Conservation (phyloP, 92 coral and sea anemone species). For the Epizoanthus scotinus region DNA sequence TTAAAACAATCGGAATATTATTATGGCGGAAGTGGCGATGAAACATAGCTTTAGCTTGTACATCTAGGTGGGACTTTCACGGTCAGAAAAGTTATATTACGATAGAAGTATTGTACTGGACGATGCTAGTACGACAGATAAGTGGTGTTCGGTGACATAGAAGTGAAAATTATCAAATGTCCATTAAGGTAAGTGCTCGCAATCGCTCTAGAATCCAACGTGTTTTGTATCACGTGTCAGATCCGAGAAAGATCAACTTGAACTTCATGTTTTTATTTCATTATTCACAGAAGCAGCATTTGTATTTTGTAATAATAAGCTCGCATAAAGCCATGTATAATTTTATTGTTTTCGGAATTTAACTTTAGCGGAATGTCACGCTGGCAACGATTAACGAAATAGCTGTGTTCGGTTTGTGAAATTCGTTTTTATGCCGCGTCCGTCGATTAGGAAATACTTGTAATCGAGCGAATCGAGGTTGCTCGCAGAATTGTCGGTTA, state of each 20-base stretch:
- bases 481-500: not conserved
- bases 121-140: conserved; percentile 9
- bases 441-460: conserved; percentile 10
- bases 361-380: conserved; percentile 5
- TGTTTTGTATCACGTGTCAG: conserved; percentile 31
- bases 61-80: conserved; percentile 8
- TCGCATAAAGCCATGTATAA: not conserved
- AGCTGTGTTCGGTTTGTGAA: not conserved
- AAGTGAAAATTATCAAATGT: conserved; percentile 22
- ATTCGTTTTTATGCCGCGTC: not conserved
- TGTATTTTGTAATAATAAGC: not conserved
- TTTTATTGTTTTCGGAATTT: conserved; percentile 8
- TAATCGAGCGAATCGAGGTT: conserved; percentile 6
- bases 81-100: conserved; percentile 4
- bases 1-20: conserved; percentile 38
- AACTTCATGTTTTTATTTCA: not conserved
- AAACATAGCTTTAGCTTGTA: conserved; percentile 9
- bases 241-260: conserved; percentile 1
- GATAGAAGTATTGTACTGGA: conserved; percentile 4
- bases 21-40: conserved; percentile 44
- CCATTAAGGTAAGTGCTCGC: conserved; percentile 26
- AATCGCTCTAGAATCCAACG: conserved; percentile 14
- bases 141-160: conserved; percentile 16
- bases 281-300: conserved; percentile 15
- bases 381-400: not conserved